Base-by-base conservation (phyloP, 2,888 invertebrate species). In the Ernsta delagoae region DNA sequence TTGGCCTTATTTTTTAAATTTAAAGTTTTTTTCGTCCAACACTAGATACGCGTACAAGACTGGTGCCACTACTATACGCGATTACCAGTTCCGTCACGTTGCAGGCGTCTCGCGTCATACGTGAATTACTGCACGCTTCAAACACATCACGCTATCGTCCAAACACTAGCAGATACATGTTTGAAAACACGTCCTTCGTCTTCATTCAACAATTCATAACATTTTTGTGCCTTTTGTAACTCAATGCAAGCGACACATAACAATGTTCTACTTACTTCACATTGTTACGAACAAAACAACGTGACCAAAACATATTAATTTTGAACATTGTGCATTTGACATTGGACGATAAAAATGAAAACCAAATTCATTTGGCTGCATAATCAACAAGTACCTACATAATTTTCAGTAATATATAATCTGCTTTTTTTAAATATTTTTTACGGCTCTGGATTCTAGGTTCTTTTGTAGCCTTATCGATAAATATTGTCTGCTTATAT, bases 61-160 rank as follows among this genome's bases (percentile, higher is more conserved):
- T n/a, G n/a, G n/a, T n/a, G n/a, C n/a, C n/a, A n/a, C n/a, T n/a
- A n/a, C n/a, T n/a, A n/a, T 16, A 16, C 7, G 59, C 56, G 70
- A 71, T 74, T 76, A 64, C 59, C 53, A 75, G 71, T 75, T 75
- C 70, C 73, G 71, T 74, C 75, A 75, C 70, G 72, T 70, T 67
- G 71, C 72, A 68, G 71, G 74, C 69, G 73, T 72, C 73, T 73
- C 67, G 70, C 70, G 61, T 71, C 76, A 75, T 71, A 74, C 76
- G 75, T 74, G 75, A 65, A 70, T 43, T 67, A 41, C 69, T 68
- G 72, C 75, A 76, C 75, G 73, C 53, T 54, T 54, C 43, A 43
- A 41, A 50, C 68, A 57, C 57, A 31, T 48, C 53, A 68, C 61
- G 61, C 53, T 34, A 56, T 63, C 59, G 48, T 70, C 53, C 54